Conservation (phyloP, 2,888 invertebrate genomes). For the Crematogaster levior region DNA sequence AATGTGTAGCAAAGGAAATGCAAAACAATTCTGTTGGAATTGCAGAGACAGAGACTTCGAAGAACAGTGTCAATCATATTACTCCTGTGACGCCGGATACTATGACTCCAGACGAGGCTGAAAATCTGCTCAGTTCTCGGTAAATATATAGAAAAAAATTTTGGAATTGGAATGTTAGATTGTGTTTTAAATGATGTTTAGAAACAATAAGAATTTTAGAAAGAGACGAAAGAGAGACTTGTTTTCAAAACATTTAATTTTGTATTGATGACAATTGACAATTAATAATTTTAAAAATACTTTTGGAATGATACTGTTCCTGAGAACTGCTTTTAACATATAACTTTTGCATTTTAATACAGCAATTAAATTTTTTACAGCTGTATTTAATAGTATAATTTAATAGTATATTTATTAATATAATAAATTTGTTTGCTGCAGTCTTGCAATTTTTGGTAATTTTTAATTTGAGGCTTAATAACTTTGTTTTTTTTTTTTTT, state of each 20-base stretch:
- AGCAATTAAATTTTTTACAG: constrained; percentile 29
- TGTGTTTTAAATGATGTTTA: not conserved
- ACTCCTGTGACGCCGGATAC: constrained; percentile 86
- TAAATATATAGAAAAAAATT: constrained; percentile 84
- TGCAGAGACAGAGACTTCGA: constrained; percentile 66
- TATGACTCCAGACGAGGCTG: constrained; percentile 96
- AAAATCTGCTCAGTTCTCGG: constrained; percentile 94
- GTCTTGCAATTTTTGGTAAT: constrained; percentile 58
- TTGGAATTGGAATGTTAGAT: not conserved
- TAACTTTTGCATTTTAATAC: not conserved
- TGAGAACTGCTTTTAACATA: not conserved
- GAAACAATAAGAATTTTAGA: constrained; percentile 11
- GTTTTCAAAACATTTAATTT: not conserved
- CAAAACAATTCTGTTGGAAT: constrained; percentile 59
- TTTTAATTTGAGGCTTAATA: constrained; percentile 46
- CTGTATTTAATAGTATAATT: not conserved
- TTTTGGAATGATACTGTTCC: constrained; percentile 41
- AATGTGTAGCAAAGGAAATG: constrained; percentile 63
- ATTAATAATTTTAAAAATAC: not conserved
- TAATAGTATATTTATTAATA: not conserved
- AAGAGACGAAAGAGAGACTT: not conserved
- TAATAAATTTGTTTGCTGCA: constrained; percentile 49
- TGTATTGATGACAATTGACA: not conserved
- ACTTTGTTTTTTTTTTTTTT: constrained; percentile 64
- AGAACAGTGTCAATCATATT: constrained; percentile 67